phyloP scores from a whole-genome alignment of 2,888 invertebrate genomes.

The Melanargia galathea region DNA sequence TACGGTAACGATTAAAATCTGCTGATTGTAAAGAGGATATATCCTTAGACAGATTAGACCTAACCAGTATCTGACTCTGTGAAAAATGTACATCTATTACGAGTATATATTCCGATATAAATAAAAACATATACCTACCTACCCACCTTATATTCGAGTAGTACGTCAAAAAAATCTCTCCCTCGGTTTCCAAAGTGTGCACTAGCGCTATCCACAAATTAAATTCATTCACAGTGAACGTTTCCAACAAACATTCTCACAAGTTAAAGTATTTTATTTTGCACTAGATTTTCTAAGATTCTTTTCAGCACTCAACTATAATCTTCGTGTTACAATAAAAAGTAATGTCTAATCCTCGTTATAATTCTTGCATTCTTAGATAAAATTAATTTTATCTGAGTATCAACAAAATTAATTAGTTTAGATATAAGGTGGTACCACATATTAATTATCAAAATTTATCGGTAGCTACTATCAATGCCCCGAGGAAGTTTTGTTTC shows the following conservation, averaged over 20 bases:
- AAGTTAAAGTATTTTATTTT: too few relatives aligned
- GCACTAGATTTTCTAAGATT: too few relatives aligned
- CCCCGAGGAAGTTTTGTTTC: neutral
- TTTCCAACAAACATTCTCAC: too few relatives aligned
- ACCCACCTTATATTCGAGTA: too few relatives aligned
- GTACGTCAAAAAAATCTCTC: neutral
- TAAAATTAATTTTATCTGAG: constrained; percentile 7
- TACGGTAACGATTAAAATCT: too few relatives aligned
- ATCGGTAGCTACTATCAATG: neutral
- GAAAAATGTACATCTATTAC: too few relatives aligned
- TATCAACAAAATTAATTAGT: constrained; percentile 3
- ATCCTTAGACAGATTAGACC: too few relatives aligned
- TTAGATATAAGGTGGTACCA: neutral
- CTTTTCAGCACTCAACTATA: neutral
- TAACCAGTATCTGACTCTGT: too few relatives aligned
- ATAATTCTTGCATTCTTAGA: constrained; percentile 12
- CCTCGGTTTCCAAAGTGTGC: neutral
- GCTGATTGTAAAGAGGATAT: too few relatives aligned
- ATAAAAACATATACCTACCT: too few relatives aligned
- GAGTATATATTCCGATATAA: too few relatives aligned
- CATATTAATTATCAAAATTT: constrained; percentile 1
- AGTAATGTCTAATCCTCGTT: neutral
- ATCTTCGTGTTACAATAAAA: neutral
- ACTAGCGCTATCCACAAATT: neutral
- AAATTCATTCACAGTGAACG: neutral